Evolutionary conservation across 2,888 invertebrate species (phyloP).

Genomic region (Copidosoma aretas): DNA sequence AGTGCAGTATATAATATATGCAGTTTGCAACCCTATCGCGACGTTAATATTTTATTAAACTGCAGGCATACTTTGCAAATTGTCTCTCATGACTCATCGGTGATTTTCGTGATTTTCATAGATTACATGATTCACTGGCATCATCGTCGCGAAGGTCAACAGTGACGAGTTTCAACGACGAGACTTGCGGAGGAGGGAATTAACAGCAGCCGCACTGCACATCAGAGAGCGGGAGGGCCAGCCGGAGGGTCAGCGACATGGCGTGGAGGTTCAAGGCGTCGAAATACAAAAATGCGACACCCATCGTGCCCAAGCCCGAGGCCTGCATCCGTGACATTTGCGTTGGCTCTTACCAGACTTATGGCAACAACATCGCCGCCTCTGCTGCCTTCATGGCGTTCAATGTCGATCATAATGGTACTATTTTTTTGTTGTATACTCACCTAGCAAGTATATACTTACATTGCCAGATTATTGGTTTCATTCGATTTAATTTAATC

Average conservation of each 20-base stretch:
- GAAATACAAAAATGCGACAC: constrained; percentile 97
- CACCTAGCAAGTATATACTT: no score
- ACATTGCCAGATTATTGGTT: background rate
- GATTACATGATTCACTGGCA: constrained; percentile 58
- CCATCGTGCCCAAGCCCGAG: constrained; percentile 94
- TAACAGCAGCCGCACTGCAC: constrained; percentile 23
- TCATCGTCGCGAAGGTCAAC: constrained; percentile 32
- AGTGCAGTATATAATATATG: no score
- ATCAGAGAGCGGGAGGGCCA: no score
- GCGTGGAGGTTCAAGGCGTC: constrained; percentile 97
- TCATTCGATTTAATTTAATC: background rate
- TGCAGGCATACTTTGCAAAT: background rate
- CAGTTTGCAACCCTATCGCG: background rate
- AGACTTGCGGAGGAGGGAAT: constrained; percentile 27
- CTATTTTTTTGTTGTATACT: background rate
- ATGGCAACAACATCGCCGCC: constrained; percentile 93
- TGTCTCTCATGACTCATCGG: background rate
- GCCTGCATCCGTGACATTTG: constrained; percentile 85
- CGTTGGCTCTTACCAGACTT: constrained; percentile 91
- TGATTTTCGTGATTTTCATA: constrained; percentile 40
- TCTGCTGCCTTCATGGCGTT: constrained; percentile 95
- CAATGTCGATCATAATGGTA: constrained; percentile 89
- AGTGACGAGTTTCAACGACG: background rate
- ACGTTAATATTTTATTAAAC: background rate
- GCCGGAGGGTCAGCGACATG: constrained; percentile 68